Percentiles rank a stretch among this genome's conserved stretches.
Conservation (phyloP, 2,888 invertebrate genomes). For the Tiliacea aurago region DNA sequence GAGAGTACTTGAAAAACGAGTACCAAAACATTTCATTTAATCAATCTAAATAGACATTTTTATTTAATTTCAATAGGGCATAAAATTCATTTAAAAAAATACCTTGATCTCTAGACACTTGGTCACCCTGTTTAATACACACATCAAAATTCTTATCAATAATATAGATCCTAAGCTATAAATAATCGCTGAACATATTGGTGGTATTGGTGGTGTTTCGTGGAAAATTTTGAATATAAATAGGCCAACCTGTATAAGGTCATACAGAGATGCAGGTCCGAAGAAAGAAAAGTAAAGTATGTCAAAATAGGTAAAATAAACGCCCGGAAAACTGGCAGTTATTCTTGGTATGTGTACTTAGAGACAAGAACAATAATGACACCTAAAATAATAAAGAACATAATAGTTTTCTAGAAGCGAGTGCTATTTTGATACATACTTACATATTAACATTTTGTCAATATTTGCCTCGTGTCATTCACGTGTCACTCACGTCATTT, state of each 20-base stretch:
- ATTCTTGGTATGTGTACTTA: constrained; percentile 1
- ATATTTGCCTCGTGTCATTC: too few relatives aligned
- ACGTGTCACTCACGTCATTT: too few relatives aligned
- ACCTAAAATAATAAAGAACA: background rate
- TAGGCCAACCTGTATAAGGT: background rate
- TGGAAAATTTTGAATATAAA: background rate
- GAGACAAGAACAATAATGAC: background rate
- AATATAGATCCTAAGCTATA: background rate
- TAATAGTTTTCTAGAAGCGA: background rate
- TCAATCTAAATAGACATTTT: too few relatives aligned
- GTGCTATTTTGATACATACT: background rate
- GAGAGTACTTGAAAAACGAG: too few relatives aligned
- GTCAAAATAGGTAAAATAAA: constrained; percentile 16
- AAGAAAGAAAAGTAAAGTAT: background rate
- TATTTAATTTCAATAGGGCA: too few relatives aligned
- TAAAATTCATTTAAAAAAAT: too few relatives aligned
- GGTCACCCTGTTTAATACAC: too few relatives aligned
- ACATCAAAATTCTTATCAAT: background rate
- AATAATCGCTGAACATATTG: background rate
- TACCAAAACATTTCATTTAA: too few relatives aligned
- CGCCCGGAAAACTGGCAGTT: background rate
- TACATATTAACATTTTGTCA: background rate
- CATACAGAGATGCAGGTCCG: background rate
- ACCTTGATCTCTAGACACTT: too few relatives aligned
- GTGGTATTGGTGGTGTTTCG: background rate